phyloP scores from a whole-genome alignment of 2,113 vertebrate genomes.

The Gallinago undulata region DNA sequence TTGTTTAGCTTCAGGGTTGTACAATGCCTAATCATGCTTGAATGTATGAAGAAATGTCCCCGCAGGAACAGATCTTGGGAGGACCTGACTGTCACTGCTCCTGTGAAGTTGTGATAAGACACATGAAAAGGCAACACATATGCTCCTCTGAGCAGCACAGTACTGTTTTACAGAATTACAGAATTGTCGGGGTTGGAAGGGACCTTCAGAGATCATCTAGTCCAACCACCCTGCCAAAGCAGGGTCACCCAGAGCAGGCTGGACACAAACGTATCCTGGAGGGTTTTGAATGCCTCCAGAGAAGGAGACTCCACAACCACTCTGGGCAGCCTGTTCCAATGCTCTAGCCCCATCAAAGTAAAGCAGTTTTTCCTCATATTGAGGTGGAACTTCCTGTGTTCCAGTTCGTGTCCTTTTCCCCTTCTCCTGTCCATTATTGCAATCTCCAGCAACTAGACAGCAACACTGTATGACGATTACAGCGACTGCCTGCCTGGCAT shows the following conservation, averaged over 20 bases:
- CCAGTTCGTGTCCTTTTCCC: no score
- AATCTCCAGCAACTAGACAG: not conserved
- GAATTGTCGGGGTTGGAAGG: no score
- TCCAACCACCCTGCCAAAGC: no score
- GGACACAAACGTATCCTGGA: no score
- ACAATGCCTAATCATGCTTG: not conserved
- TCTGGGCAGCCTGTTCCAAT: no score
- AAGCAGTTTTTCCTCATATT: no score
- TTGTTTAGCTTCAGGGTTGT: not conserved
- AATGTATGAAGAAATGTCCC: not conserved
- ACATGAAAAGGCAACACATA: not conserved
- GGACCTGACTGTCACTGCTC: not conserved
- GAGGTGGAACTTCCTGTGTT: no score
- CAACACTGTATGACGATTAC: accelerated
- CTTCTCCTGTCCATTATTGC: not conserved
- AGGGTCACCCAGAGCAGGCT: no score
- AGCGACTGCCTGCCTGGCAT: not conserved
- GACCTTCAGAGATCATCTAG: no score
- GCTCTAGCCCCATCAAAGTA: no score
- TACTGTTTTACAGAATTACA: not conserved
- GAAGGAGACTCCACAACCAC: no score
- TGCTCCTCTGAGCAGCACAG: accelerated
- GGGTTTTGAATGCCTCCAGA: no score
- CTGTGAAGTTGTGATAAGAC: not conserved
- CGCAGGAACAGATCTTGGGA: not conserved